Evolutionary conservation across 2,888 invertebrate genomes (phyloP), one percentile per base, ranked within the genome.

Genomic region (Aradus depressus): DNA sequence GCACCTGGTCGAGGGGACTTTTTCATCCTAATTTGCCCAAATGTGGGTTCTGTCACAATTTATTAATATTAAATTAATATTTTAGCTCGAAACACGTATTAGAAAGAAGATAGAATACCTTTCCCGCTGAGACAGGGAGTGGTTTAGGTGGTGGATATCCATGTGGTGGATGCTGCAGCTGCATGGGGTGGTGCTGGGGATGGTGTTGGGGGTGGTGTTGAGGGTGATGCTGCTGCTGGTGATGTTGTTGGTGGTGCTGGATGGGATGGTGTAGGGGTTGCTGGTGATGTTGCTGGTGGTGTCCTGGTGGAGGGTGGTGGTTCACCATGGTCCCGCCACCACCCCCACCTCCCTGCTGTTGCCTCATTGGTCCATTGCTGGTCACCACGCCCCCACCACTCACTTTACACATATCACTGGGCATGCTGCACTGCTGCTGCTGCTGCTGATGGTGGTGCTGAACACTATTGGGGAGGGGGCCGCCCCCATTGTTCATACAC

Each of bases 91-190:
- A n/a, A 23, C 22, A 23, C 16, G 4, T 23, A 42, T 14, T 18
- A 28, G 16, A 41, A 37, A 34, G 10, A 38, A 19, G 10, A 34
- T 38, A 58, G 59, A 59, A 21, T 65, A 91, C 83, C 75, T 90
- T 87, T 41, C 86, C 86, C 45, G 90, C 88, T 66, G 87, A 86
- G 56, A 90, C 88, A 60, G 91, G 87, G 84, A 91, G 86, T 12
- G 91, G 89, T 67, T 88, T 89, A 2, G 85, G 84, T 42, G 70
- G 71, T 60, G 70, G 70, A 55, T 70, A 68, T 50, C 74, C 73
- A 53, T 70, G 69, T n/a, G 67, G 68, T 16, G 56, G 58, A 44
- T 57, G 57, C 21, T 52, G 55, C 59, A 60, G 58, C 12, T 49
- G 57, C 58, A 59, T 59, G 10, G 60, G 61, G 38, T 61, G 60